These are phyloP conservation scores for Coryphaenoides rupestris DNA, from an alignment of 2,113 vertebrate species.

Conservation along the genomic window DNA sequence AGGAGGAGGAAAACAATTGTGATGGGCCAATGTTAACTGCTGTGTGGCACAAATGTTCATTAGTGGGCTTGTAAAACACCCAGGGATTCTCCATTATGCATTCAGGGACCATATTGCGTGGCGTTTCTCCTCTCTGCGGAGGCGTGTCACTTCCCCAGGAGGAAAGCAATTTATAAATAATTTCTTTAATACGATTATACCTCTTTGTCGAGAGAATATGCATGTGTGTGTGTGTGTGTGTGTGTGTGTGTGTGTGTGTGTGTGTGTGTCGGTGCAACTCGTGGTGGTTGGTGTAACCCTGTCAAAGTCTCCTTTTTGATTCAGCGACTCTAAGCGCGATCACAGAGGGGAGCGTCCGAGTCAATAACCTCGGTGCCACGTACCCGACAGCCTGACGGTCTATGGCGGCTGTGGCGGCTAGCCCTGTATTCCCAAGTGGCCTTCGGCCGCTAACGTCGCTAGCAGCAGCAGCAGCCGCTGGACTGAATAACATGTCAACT, in stretches of 20 bases:
- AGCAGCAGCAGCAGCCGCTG: too few species aligned
- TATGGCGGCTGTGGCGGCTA: too few species aligned
- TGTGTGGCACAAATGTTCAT: conserved; percentile 73
- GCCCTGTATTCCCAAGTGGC: conserved; percentile 27
- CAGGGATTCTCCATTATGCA: conserved; percentile 58
- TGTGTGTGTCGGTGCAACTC: conserved; percentile 33
- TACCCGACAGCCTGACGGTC: conserved; percentile 59
- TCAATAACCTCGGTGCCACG: conserved; percentile 39
- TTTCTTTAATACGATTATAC: conserved; percentile 58
- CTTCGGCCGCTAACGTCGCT: background rate
- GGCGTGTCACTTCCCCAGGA: conserved; percentile 46
- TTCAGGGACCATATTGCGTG: conserved; percentile 65
- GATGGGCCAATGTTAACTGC: conserved; percentile 74
- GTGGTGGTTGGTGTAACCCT: conserved; percentile 48
- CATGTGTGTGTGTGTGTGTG: conserved; percentile 17
- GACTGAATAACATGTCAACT: too few species aligned
- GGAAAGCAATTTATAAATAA: conserved; percentile 63
- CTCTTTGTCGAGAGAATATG: conserved; percentile 27
- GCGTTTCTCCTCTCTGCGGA: conserved; percentile 60
- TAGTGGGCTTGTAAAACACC: conserved; percentile 69
- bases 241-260: conserved; percentile 8
- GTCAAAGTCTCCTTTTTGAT: conserved; percentile 47
- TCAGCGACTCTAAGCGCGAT: conserved; percentile 52
- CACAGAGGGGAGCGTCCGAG: conserved; percentile 33
- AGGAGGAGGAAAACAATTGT: conserved; percentile 41